Percentiles rank a stretch among this genome's conserved stretches.
Evolutionary conservation across 2,888 invertebrate genomes (phyloP).

Genomic region (Lithophane ornitopus): DNA sequence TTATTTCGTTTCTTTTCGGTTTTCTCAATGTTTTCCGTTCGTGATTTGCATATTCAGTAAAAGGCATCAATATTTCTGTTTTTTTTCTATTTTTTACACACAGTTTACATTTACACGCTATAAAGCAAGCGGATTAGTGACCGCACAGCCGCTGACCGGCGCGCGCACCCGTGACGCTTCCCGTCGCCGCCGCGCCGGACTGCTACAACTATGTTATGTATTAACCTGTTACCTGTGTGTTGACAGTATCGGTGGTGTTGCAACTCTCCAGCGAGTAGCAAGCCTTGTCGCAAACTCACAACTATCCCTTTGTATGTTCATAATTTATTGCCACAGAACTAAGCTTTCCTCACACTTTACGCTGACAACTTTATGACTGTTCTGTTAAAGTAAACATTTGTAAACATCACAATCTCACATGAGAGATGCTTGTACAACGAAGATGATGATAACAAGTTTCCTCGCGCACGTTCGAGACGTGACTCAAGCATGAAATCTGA

Average conservation of each 20-base stretch:
- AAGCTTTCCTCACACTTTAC: slow-evolving; percentile 17
- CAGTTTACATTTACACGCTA: too few species aligned
- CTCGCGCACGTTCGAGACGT: slow-evolving; percentile 28
- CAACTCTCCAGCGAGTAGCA: slow-evolving; percentile 24
- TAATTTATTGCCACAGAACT: slow-evolving; percentile 32
- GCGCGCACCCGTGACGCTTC: slow-evolving; percentile 27
- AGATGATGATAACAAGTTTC: slow-evolving; percentile 34
- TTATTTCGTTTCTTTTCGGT: slow-evolving; percentile 13
- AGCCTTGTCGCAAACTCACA: slow-evolving; percentile 1
- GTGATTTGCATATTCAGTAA: neutral
- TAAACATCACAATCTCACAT: slow-evolving; percentile 43
- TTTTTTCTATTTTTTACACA: too few species aligned
- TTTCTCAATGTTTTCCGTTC: neutral
- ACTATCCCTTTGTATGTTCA: slow-evolving; percentile 15
- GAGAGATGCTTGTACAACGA: slow-evolving; percentile 19
- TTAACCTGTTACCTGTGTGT: slow-evolving; percentile 33
- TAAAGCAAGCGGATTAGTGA: slow-evolving; percentile 37
- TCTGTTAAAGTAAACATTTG: slow-evolving; percentile 39
- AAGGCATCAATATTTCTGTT: neutral
- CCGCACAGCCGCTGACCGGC: slow-evolving; percentile 7
- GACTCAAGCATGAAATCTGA: slow-evolving; percentile 30
- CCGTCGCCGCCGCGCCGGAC: neutral
- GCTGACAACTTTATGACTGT: slow-evolving; percentile 29
- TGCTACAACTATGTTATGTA: slow-evolving; percentile 15
- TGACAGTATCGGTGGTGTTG: slow-evolving; percentile 5